Conservation (phyloP, 2,797 vertebrate species). For the Clarias platycephalus region DNA sequence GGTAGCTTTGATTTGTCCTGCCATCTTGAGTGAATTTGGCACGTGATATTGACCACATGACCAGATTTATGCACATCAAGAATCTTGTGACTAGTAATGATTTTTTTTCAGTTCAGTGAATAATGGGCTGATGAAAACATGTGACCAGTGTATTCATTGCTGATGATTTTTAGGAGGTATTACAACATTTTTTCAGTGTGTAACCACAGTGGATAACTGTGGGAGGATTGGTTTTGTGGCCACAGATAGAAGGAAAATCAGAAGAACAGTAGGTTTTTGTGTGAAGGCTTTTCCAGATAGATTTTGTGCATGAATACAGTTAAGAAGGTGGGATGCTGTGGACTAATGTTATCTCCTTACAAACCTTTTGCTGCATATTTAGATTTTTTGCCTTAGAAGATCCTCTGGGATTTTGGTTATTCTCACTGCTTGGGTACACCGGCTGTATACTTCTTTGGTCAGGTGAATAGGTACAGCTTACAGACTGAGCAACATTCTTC, state of each 20-base stretch:
- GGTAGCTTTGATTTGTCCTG: slow-evolving; percentile 17
- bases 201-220: slow-evolving; percentile 22
- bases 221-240: background rate
- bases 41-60: slow-evolving; percentile 40
- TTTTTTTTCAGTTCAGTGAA: slow-evolving; percentile 38
- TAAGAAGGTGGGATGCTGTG: slow-evolving; percentile 18
- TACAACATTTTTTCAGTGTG: slow-evolving; percentile 52
- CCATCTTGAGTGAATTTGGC: background rate
- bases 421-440: slow-evolving; percentile 68
- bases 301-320: slow-evolving; percentile 38
- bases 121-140: slow-evolving; percentile 13
- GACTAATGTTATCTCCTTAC: slow-evolving; percentile 36
- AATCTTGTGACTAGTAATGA: slow-evolving; percentile 38
- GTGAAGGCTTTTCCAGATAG: slow-evolving; percentile 41
- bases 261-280: slow-evolving; percentile 56
- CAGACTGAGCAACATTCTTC: slow-evolving; percentile 60
- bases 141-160: slow-evolving; percentile 21
- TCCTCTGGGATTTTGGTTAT: slow-evolving; percentile 61
- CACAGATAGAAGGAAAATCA: slow-evolving; percentile 60
- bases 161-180: slow-evolving; percentile 35
- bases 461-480: slow-evolving; percentile 68
- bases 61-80: slow-evolving; percentile 19
- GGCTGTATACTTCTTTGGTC: slow-evolving; percentile 73
- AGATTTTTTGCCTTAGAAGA: slow-evolving; percentile 71
- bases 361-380: slow-evolving; percentile 71